Evolutionary conservation across 2,888 invertebrate genomes (phyloP).

Genomic region (Himalopsyche anomala): DNA sequence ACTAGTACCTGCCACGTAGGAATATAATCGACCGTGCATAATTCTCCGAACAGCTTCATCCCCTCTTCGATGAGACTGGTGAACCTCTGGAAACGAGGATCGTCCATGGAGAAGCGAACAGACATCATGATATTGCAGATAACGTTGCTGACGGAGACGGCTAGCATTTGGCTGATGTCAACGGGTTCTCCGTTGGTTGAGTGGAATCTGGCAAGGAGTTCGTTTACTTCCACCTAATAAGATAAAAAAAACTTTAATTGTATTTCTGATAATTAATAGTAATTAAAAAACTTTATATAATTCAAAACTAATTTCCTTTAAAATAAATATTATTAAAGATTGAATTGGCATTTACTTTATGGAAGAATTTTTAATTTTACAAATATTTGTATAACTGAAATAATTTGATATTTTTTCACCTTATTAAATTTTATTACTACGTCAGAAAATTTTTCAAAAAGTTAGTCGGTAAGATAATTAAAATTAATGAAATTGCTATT

Average conservation of each 20-base stretch:
- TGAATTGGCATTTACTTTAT: too few species aligned
- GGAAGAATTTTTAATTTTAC: too few species aligned
- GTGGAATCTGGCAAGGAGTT: constrained; percentile 82
- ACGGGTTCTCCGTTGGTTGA: constrained; percentile 81
- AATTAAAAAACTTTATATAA: too few species aligned
- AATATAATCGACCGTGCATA: constrained; percentile 89
- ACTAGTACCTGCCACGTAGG: constrained; percentile 81
- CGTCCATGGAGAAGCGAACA: constrained; percentile 87
- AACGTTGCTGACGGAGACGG: constrained; percentile 91
- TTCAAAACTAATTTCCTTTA: too few species aligned
- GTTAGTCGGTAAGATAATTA: too few species aligned
- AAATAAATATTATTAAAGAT: too few species aligned
- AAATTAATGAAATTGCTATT: too few species aligned
- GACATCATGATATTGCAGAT: constrained; percentile 95
- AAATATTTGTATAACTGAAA: too few species aligned
- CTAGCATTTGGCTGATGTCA: constrained; percentile 85
- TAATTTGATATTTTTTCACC: too few species aligned
- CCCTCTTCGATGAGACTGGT: constrained; percentile 94
- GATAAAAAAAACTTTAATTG: neutral
- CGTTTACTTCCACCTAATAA: constrained; percentile 84
- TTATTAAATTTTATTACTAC: too few species aligned
- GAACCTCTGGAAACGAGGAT: constrained; percentile 85
- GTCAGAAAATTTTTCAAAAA: too few species aligned
- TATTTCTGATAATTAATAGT: too few species aligned
- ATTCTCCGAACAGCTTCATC: constrained; percentile 89